Evolutionary conservation across 1,140 invertebrate species (phyloP), one percentile per base, ranked within the genome.

Genomic region (Aleiodes sp.): DNA sequence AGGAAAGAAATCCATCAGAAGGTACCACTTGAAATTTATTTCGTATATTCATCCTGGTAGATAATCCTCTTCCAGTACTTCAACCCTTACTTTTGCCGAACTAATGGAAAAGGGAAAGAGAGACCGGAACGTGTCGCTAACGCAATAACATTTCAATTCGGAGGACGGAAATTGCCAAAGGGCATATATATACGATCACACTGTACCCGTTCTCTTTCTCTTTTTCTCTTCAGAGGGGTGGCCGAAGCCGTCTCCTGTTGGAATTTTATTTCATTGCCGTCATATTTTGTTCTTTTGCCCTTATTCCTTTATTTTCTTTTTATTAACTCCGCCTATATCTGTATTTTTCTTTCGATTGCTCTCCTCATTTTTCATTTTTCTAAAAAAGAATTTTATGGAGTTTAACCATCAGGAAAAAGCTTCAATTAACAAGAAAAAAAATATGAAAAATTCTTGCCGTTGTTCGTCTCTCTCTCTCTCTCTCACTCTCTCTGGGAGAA

Each of bases 141-240:
- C 76, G 79, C 78, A 84, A 86, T 86, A 84, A 82, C 78, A 80
- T 86, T 86, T 83, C 84, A 84, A 86, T 84, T 85, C 79, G 77
- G 29, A 78, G 76, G 65, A 77, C 83, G 83, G 83, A 84, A 85
- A 85, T 86, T 84, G 78, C 80, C 56, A n/a, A 63, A 39, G n/a
- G 61, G 37, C 35, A 41, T 39, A 63, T 39, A 39, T 63, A 39
- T 63, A 28, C 19, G 9, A 35, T 26, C 6, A 14, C 14, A 4
- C 61, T 14, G 24, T 26, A 9, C 33, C 12, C 33, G 6, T 7
- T 16, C 56, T 4, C 56, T 59, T 28, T 59, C 2, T 59, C 24
- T 59, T 2, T 31, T 33, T 59, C 14, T 8, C 6, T 4, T 59
- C 6, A 14, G 10, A 8, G 26, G 4, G 26, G 14, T 19, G n/a